Percentiles rank a stretch among this genome's conserved stretches.
phyloP scores from a whole-genome alignment of 2,888 invertebrate species.

The Rapana venosa region DNA sequence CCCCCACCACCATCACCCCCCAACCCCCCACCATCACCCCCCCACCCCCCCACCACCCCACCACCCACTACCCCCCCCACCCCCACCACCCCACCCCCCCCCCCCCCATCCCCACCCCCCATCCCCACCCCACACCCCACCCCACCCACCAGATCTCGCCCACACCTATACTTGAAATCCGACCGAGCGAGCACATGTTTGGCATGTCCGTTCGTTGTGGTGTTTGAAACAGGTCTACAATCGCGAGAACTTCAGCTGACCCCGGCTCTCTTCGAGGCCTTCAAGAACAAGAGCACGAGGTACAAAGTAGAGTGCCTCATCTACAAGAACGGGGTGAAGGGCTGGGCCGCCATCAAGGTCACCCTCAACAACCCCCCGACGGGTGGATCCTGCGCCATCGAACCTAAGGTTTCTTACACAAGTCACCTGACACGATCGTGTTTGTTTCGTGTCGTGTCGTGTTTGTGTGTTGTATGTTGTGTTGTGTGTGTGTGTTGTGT shows the following conservation, averaged over 20 bases:
- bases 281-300: conserved; percentile 51
- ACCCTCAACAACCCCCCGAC: conserved; percentile 60
- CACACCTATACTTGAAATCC: background rate
- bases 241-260: conserved; percentile 62
- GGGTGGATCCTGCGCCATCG: conserved; percentile 61
- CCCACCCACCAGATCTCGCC: background rate
- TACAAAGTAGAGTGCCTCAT: conserved; percentile 45
- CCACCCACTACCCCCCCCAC: too few species aligned
- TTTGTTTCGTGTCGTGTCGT: too few species aligned
- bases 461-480: too few species aligned
- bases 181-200: background rate
- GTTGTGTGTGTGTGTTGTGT: too few species aligned
- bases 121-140: too few species aligned
- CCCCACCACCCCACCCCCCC: too few species aligned
- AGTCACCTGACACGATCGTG: too few species aligned
- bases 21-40: too few species aligned
- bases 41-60: too few species aligned
- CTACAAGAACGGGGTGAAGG: conserved; percentile 34
- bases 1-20: too few species aligned
- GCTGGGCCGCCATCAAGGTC: conserved; percentile 50
- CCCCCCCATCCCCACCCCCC: too few species aligned
- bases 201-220: background rate
- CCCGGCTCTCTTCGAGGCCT: conserved; percentile 55
- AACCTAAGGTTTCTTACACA: conserved; percentile 52
- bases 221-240: conserved; percentile 60